phyloP scores from a whole-genome alignment of 2,113 vertebrate species.

The Rhea pennata region DNA sequence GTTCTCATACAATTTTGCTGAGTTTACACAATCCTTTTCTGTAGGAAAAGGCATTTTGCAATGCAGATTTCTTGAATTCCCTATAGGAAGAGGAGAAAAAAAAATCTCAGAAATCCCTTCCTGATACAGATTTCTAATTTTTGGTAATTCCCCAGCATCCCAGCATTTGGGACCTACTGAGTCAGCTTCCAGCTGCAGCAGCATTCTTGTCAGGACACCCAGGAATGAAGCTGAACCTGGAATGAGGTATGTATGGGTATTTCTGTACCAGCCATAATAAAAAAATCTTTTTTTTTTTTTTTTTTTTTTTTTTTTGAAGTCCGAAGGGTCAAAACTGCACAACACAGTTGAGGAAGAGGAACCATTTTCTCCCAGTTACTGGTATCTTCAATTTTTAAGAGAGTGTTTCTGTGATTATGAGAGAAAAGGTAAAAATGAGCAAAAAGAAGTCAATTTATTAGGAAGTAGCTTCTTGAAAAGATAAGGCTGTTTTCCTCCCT shows the following conservation, averaged over 20 bases:
- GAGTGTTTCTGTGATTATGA: not conserved
- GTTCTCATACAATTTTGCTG: constrained; percentile 51
- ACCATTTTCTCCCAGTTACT: not conserved
- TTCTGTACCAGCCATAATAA: not conserved
- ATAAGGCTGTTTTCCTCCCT: not conserved
- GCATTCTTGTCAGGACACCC: not conserved
- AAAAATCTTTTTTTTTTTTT: not conserved
- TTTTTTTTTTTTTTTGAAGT: not conserved
- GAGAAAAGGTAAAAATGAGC: not conserved
- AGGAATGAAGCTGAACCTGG: not conserved
- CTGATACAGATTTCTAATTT: not conserved
- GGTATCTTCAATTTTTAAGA: not conserved
- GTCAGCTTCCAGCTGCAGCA: not conserved
- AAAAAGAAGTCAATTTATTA: not conserved
- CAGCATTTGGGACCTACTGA: rapidly evolving
- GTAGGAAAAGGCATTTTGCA: not conserved
- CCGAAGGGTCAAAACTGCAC: not conserved
- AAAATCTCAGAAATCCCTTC: not conserved
- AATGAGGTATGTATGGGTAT: rapidly evolving
- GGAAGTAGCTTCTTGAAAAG: not conserved
- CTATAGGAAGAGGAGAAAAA: not conserved
- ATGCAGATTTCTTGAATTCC: constrained; percentile 15
- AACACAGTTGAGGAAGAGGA: not conserved
- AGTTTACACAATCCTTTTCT: not conserved
- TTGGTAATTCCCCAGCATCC: not conserved